These are phyloP conservation scores for Bovichtus variegatus DNA, from an alignment of 2,797 vertebrate genomes.

Conservation along the genomic window DNA sequence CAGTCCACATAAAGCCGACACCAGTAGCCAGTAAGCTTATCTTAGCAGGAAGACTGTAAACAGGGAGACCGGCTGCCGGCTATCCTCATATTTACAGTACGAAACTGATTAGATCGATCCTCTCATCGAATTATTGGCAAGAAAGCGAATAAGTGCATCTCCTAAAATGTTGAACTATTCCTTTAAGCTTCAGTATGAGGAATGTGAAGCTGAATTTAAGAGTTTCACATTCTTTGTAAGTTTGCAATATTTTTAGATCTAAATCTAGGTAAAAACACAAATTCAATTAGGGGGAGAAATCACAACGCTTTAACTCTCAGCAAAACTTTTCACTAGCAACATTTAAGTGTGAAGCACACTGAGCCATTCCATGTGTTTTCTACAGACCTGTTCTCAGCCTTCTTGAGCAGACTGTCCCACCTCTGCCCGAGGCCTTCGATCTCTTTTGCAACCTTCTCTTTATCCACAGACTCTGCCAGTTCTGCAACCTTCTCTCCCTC, in stretches of 20 bases:
- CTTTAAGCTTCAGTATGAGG: not conserved
- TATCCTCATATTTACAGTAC: not conserved
- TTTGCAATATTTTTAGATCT: not conserved
- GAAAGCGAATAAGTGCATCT: not conserved
- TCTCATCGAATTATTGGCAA: not conserved
- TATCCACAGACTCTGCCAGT: constrained; percentile 92
- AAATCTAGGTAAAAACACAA: not conserved
- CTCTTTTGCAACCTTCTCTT: constrained; percentile 93
- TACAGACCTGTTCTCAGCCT: constrained; percentile 93
- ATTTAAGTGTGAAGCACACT: not conserved
- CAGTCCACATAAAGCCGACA: too few relatives aligned
- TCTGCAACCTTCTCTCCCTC: constrained; percentile 95
- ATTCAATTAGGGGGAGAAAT: not conserved
- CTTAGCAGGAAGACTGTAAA: not conserved
- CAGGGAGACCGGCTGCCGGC: not conserved
- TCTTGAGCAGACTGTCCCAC: constrained; percentile 94
- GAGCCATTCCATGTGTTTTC: not conserved
- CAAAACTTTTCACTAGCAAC: not conserved
- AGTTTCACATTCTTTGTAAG: not conserved
- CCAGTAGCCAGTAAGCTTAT: constrained; percentile 4
- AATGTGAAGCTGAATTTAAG: not conserved
- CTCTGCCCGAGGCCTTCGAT: constrained; percentile 91
- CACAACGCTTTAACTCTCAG: not conserved
- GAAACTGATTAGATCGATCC: not conserved
- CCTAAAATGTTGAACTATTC: not conserved